Base-by-base conservation (phyloP, 2,113 vertebrate genomes). In the Pagrus major region DNA sequence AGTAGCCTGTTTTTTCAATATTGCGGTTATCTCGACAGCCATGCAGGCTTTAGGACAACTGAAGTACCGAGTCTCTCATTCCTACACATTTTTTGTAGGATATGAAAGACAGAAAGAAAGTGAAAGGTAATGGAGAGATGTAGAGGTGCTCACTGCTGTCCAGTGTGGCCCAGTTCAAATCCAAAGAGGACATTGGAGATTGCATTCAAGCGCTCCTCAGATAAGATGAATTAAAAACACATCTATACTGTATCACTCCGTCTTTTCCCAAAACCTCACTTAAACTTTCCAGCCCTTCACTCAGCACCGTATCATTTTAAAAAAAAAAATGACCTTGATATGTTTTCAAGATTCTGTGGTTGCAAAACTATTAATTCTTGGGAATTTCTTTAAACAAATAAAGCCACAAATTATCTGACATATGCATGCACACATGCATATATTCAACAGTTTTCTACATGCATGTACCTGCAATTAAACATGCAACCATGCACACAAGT, bases 231-330 rank as follows among this genome's bases (percentile, higher is more conserved):
- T 86, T 88, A 29, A 87, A 86, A 90, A 87, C 86, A 94, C 85
- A 92, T 91, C 88, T 74, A 71, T 76, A 54, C 52, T 54, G 52
- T 54, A 86, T 87, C 75, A 87, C 71, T 71, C 78, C 51, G 84
- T 86, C 67, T 79, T 78, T 70, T 67, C 71, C 71, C 56, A 83
- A 82, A 88, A 90, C 88, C 93, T 91, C 49, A 61, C 71, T 63
- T 65, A 68, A 77, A 74, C 72, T 65, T 89, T 94, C 93, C 93
- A 92, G 86, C 90, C 91, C 91, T 93, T 97, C 96, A 96, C 91
- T 97, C 96, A 96, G 92, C 96, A 94, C 94, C 90, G 93, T 80
- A 95, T 96, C 92, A 95, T 97, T 96, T 96, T 97, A 96, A 96
- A 23, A 78, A 87, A 79, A 54, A 79, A 54, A 94, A 90, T 88